phyloP scores from a whole-genome alignment of 1,140 invertebrate genomes.

The Hydropsyche tenuis region DNA sequence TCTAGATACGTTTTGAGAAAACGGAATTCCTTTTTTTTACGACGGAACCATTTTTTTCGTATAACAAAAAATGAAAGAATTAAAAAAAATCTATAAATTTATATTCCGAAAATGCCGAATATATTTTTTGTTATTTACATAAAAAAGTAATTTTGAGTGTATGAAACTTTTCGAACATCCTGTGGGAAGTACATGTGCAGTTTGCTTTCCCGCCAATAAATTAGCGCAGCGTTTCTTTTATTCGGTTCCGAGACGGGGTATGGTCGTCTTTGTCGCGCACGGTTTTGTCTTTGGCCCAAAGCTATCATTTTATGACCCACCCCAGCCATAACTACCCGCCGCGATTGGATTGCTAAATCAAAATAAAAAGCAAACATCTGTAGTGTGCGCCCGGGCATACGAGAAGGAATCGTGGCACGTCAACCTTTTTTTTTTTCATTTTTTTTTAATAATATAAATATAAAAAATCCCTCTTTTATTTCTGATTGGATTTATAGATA shows the following conservation, averaged over 20 bases:
- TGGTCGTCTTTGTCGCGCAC: neutral
- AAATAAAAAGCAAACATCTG: constrained; percentile 43
- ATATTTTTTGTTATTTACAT: too few species aligned
- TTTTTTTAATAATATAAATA: too few species aligned
- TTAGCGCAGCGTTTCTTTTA: constrained; percentile 13
- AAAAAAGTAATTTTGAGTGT: too few species aligned
- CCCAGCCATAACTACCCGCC: constrained; percentile 32
- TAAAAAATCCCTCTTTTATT: too few species aligned
- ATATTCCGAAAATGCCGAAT: too few species aligned
- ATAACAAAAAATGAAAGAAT: too few species aligned
- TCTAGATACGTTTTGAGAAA: too few species aligned
- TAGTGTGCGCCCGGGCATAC: neutral
- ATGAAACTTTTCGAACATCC: too few species aligned
- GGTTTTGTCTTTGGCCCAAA: constrained; percentile 36
- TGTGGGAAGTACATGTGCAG: constrained; percentile 6
- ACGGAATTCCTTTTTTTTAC: too few species aligned
- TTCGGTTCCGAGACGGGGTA: neutral
- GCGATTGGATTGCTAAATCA: constrained; percentile 48
- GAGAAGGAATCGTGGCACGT: neutral
- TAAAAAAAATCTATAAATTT: too few species aligned
- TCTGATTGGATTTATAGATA: too few species aligned
- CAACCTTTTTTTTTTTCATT: neutral
- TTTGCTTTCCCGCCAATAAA: constrained; percentile 28
- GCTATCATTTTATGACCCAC: constrained; percentile 42
- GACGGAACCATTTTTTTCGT: too few species aligned